Evolutionary conservation across 2,888 invertebrate species (phyloP).

Genomic region (Thereva unica): DNA sequence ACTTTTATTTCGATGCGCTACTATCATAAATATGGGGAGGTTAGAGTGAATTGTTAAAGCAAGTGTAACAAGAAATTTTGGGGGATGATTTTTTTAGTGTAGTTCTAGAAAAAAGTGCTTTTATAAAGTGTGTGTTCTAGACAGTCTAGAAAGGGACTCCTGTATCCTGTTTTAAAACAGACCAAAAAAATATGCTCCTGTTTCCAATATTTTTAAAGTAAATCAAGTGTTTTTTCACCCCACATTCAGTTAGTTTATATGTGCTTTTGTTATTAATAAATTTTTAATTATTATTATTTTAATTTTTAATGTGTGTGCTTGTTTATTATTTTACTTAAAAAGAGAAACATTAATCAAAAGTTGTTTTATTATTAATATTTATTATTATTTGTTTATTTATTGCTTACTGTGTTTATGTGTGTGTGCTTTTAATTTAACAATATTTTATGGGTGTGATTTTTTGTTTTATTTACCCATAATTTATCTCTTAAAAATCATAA

Average conservation of each 20-base stretch:
- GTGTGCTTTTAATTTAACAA: neutral
- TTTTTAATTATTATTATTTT: too few relatives aligned
- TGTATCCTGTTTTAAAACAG: neutral
- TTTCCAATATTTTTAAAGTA: slow-evolving; percentile 47
- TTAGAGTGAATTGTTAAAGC: too few relatives aligned
- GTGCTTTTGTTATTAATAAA: too few relatives aligned
- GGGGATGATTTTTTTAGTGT: neutral
- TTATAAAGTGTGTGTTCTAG: neutral
- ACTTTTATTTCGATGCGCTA: too few relatives aligned
- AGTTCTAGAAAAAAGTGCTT: neutral
- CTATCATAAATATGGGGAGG: too few relatives aligned
- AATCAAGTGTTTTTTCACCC: slow-evolving; percentile 23
- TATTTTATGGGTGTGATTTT: neutral
- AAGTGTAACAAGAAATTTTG: neutral
- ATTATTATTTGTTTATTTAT: too few relatives aligned
- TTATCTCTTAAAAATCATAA: slow-evolving; percentile 32
- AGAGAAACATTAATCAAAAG: too few relatives aligned
- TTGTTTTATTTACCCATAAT: neutral
- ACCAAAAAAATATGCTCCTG: slow-evolving; percentile 43
- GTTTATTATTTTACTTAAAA: too few relatives aligned
- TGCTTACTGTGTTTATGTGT: too few relatives aligned
- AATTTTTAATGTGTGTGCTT: too few relatives aligned
- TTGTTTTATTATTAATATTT: too few relatives aligned
- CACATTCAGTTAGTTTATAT: too few relatives aligned
- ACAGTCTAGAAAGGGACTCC: neutral